Evolutionary conservation across 2,113 vertebrate genomes (phyloP).

Genomic region (Tetraodon nigroviridis): DNA sequence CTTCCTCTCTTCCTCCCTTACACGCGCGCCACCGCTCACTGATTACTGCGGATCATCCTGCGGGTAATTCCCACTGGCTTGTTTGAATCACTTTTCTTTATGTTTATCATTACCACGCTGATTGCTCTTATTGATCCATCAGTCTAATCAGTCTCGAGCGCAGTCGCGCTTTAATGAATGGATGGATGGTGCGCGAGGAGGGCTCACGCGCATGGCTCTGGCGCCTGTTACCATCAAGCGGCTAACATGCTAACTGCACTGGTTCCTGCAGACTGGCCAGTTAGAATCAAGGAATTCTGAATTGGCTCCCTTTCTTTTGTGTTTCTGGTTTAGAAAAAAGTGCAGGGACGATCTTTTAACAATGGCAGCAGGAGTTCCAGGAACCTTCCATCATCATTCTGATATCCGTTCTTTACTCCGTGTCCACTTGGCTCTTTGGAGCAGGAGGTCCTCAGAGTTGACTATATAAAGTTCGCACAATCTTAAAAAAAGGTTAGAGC

Average conservation of each 20-base stretch:
- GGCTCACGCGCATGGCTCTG: not conserved
- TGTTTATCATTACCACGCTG: conserved; percentile 54
- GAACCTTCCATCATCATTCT: no score
- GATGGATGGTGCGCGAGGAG: conserved; percentile 22
- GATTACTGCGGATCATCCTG: conserved; percentile 34
- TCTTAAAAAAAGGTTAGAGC: no score
- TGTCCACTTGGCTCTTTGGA: no score
- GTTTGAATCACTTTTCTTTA: conserved; percentile 42
- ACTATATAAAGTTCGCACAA: no score
- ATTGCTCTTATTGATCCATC: conserved; percentile 66
- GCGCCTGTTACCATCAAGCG: not conserved
- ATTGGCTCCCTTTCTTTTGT: no score
- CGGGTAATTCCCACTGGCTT: conserved; percentile 38
- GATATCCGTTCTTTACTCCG: no score
- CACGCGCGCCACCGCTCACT: conserved; percentile 3
- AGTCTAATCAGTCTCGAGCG: conserved; percentile 41
- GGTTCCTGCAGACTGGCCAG: not conserved
- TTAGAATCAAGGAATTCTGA: no score
- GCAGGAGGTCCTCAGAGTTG: no score
- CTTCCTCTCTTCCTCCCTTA: no score
- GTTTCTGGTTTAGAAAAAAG: no score
- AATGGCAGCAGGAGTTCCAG: no score
- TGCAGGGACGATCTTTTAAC: no score
- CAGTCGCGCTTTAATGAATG: conserved; percentile 44
- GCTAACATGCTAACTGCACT: not conserved